phyloP scores from a whole-genome alignment of 1,140 invertebrate genomes.

The Coelopa frigida region DNA sequence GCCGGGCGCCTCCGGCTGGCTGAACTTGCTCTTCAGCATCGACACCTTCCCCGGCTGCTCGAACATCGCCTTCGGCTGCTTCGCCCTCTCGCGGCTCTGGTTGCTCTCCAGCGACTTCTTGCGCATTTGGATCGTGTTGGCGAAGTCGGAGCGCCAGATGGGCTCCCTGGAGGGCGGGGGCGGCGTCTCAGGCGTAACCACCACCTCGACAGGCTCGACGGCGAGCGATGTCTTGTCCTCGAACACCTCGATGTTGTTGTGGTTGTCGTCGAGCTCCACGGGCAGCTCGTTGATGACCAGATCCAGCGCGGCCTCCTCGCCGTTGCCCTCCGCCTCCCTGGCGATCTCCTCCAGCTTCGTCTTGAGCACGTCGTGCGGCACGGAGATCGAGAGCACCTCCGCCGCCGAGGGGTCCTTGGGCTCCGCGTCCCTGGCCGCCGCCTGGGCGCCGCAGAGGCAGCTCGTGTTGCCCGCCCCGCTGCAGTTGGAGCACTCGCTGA shows the following conservation, averaged over 20 bases:
- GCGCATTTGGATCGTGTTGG: slow-evolving; percentile 43
- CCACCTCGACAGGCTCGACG: background rate
- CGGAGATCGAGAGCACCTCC: slow-evolving; percentile 24
- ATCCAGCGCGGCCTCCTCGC: slow-evolving; percentile 2
- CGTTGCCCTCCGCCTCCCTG: slow-evolving; percentile 17
- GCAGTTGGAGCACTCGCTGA: slow-evolving; percentile 52
- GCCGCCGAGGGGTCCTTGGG: slow-evolving; percentile 3
- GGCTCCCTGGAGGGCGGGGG: slow-evolving; percentile 17
- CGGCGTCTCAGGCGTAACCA: slow-evolving; percentile 3
- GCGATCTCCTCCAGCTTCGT: slow-evolving; percentile 38
- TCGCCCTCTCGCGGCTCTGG: slow-evolving; percentile 29
- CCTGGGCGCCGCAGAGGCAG: slow-evolving; percentile 11
- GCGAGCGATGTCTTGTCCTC: background rate
- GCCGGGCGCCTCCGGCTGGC: slow-evolving; percentile 12
- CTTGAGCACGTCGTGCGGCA: slow-evolving; percentile 23
- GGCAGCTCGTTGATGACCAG: background rate
- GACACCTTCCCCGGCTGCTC: slow-evolving; percentile 40
- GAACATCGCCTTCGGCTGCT: slow-evolving; percentile 19
- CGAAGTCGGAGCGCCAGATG: slow-evolving; percentile 43
- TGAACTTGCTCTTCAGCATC: slow-evolving; percentile 34
- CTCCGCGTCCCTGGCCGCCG: background rate
- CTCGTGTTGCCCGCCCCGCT: slow-evolving; percentile 23
- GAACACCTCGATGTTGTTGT: background rate
- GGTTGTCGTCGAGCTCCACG: background rate
- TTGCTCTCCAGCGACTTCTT: slow-evolving; percentile 42